These are phyloP conservation scores for Caenorhabditis latens DNA, from an alignment of 1,140 invertebrate species.

Conservation along the genomic window DNA sequence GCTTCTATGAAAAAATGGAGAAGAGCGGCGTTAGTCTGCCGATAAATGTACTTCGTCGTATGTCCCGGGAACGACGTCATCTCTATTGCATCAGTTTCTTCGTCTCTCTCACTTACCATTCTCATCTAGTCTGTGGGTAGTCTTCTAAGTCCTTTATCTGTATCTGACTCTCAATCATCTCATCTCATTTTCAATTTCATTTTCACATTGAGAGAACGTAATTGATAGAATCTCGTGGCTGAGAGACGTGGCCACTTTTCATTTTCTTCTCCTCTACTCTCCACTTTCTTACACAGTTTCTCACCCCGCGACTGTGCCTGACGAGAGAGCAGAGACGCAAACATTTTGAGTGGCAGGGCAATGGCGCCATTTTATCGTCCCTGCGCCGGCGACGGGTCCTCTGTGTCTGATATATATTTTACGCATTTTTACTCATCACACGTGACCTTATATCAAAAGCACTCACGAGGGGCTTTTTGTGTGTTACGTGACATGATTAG, in stretches of 20 bases:
- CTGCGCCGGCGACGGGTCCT: background rate
- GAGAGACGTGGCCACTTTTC: conserved; percentile 25
- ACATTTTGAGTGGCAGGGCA: conserved; percentile 3
- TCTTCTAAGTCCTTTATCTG: background rate
- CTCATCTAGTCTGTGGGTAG: background rate
- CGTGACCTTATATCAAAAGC: background rate
- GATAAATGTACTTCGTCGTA: background rate
- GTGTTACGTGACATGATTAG: conserved; percentile 4
- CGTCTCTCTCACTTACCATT: background rate
- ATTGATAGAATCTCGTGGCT: conserved; percentile 20
- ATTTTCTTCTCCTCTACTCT: conserved; percentile 4
- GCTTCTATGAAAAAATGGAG: background rate
- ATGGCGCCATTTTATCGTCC: conserved; percentile 52
- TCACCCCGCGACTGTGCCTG: conserved; percentile 2
- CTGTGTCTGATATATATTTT: background rate
- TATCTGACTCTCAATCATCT: background rate
- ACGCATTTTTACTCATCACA: conserved; percentile 1
- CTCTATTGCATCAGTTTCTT: conserved; percentile 18
- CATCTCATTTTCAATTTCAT: conserved; percentile 17
- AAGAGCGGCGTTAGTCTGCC: conserved; percentile 17
- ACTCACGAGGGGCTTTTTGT: background rate
- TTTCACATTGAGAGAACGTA: conserved; percentile 17
- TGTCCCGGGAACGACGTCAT: background rate
- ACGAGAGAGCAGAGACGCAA: conserved; percentile 20
- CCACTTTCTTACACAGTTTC: conserved; percentile 27